Conservation (phyloP, 2,888 invertebrate genomes). For the Perizoma flavofasciatum region DNA sequence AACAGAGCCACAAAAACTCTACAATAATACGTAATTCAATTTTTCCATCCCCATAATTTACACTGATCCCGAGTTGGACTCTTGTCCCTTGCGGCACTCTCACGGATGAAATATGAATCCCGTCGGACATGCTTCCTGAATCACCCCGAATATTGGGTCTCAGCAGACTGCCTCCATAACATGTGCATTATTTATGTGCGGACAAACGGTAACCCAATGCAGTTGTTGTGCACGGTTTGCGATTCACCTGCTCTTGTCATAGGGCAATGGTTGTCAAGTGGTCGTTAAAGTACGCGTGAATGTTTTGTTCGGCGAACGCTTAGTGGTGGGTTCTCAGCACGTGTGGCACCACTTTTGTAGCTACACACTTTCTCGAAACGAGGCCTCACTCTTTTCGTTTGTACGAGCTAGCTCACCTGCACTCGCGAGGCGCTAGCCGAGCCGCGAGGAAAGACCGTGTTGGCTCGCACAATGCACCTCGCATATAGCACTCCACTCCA, state of each 20-base stretch:
- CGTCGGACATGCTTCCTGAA: conserved; percentile 54
- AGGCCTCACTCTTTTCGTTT: too few species aligned
- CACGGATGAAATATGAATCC: conserved; percentile 60
- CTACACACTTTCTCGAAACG: too few species aligned
- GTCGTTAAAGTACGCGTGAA: not conserved
- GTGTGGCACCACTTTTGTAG: too few species aligned
- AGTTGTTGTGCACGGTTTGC: not conserved
- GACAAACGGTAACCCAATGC: conserved; percentile 20
- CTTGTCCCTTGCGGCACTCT: conserved; percentile 45
- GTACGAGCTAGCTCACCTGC: too few species aligned
- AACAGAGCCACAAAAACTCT: not conserved
- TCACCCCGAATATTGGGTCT: conserved; percentile 61
- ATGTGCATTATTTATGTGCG: conserved; percentile 56
- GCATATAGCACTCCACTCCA: too few species aligned
- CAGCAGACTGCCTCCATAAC: conserved; percentile 56
- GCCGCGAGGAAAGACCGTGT: too few species aligned
- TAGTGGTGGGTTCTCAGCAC: too few species aligned
- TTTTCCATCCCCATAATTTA: conserved; percentile 11
- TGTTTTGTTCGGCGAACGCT: too few species aligned
- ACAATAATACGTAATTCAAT: conserved; percentile 10
- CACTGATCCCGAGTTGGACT: conserved; percentile 20
- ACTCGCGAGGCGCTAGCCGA: too few species aligned
- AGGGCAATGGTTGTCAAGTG: not conserved
- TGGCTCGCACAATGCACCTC: too few species aligned
- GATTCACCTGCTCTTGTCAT: not conserved